Percentiles rank a stretch among this genome's conserved stretches.
These are phyloP conservation scores for Halictus quadricinctus DNA, from an alignment of 2,888 invertebrate genomes.

Conservation along the genomic window DNA sequence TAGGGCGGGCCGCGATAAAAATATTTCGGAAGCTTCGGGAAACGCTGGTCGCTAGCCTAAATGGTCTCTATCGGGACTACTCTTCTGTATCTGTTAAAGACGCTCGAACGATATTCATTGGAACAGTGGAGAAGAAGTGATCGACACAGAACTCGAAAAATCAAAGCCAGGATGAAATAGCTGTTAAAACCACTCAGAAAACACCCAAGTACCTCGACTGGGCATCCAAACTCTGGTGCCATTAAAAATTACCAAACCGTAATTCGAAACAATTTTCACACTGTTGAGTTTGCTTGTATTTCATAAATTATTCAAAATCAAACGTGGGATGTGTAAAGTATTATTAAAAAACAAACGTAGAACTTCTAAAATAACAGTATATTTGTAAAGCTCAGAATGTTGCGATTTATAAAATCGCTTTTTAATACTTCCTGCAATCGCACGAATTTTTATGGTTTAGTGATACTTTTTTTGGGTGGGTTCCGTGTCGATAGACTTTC, in stretches of 20 bases:
- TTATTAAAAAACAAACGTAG: too few species aligned
- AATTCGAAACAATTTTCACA: background rate
- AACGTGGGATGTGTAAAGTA: too few species aligned
- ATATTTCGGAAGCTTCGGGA: background rate
- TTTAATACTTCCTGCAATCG: background rate
- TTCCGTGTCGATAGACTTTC: conserved; percentile 12
- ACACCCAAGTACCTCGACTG: background rate
- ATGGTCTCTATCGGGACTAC: background rate
- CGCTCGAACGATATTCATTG: background rate
- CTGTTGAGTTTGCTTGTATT: background rate
- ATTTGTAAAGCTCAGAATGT: background rate
- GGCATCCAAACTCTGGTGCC: too few species aligned
- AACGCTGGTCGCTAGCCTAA: background rate
- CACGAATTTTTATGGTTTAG: background rate
- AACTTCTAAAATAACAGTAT: background rate
- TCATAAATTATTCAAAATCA: background rate
- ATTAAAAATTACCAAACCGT: background rate
- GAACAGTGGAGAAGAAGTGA: background rate
- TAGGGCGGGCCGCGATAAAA: background rate
- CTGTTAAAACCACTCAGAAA: background rate
- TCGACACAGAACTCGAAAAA: background rate
- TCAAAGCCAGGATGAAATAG: background rate
- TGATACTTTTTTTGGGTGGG: background rate
- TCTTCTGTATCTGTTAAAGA: background rate
- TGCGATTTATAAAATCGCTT: background rate